These are phyloP conservation scores for Misgurnus anguillicaudatus DNA, from an alignment of 2,113 vertebrate genomes.

Conservation along the genomic window DNA sequence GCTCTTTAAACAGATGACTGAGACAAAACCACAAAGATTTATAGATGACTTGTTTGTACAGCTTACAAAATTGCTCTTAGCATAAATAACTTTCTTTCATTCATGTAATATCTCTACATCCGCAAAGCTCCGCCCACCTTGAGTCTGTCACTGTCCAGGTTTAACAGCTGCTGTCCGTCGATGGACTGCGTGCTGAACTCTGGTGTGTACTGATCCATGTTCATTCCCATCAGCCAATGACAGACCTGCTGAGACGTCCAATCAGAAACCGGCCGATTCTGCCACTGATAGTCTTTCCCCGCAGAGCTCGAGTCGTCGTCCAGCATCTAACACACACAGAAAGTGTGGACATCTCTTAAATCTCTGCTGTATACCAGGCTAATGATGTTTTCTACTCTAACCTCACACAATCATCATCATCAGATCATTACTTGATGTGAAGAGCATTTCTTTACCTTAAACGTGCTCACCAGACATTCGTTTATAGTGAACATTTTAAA, in stretches of 20 bases:
- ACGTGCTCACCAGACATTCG: too few species aligned
- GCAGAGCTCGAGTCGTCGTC: slow-evolving; percentile 79
- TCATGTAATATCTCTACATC: too few species aligned
- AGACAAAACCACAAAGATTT: too few species aligned
- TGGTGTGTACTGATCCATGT: slow-evolving; percentile 86
- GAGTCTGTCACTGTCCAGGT: slow-evolving; percentile 83
- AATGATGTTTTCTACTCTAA: too few species aligned
- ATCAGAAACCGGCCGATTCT: slow-evolving; percentile 82
- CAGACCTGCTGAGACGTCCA: slow-evolving; percentile 89
- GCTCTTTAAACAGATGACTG: too few species aligned
- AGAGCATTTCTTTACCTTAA: too few species aligned
- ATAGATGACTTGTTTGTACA: too few species aligned
- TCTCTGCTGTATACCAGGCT: neutral
- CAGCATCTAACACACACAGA: slow-evolving; percentile 70
- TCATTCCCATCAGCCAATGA: slow-evolving; percentile 87
- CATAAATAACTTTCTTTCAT: too few species aligned
- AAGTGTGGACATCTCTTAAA: neutral
- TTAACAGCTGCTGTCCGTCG: slow-evolving; percentile 82
- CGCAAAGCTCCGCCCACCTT: slow-evolving; percentile 72
- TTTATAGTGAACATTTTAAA: too few species aligned
- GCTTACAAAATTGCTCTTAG: too few species aligned
- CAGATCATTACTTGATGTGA: too few species aligned
- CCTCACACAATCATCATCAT: too few species aligned
- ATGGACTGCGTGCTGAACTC: slow-evolving; percentile 82
- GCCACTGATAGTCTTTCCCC: slow-evolving; percentile 88